Evolutionary conservation across 1,140 invertebrate genomes (phyloP).

Genomic region (Berghia stephanieae): DNA sequence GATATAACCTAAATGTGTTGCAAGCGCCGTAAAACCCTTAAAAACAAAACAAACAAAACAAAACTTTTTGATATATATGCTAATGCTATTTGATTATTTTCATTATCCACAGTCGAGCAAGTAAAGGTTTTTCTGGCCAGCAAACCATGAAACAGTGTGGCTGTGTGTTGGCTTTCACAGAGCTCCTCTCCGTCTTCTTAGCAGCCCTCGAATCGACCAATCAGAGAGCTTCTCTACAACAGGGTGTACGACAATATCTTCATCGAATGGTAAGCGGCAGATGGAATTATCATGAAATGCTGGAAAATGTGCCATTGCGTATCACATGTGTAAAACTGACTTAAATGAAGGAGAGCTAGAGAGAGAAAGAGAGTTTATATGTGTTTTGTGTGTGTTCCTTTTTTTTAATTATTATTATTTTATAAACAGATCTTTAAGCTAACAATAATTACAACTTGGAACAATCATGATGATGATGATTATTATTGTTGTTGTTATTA

Average conservation of each 20-base stretch:
- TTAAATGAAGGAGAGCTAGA: too few relatives aligned
- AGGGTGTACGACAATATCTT: slow-evolving; percentile 71
- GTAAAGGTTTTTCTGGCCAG: slow-evolving; percentile 73
- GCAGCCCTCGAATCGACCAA: slow-evolving; percentile 66
- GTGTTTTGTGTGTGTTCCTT: neutral
- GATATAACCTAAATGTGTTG: too few relatives aligned
- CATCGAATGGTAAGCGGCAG: slow-evolving; percentile 74
- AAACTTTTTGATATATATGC: too few relatives aligned
- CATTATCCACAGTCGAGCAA: slow-evolving; percentile 69
- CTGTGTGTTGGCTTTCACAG: slow-evolving; percentile 69
- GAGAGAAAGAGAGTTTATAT: too few relatives aligned
- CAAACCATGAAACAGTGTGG: slow-evolving; percentile 71
- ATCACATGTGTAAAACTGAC: too few relatives aligned
- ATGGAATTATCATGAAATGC: too few relatives aligned
- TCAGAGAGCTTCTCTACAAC: slow-evolving; percentile 61
- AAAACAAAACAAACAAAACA: too few relatives aligned
- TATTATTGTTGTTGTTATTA: neutral
- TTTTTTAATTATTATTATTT: neutral
- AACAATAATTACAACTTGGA: too few relatives aligned
- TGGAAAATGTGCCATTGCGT: too few relatives aligned
- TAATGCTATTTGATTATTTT: too few relatives aligned
- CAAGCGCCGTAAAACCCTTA: too few relatives aligned
- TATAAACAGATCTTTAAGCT: neutral
- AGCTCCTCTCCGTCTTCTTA: slow-evolving; percentile 71
- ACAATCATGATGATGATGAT: neutral